phyloP scores from a whole-genome alignment of 2,888 invertebrate genomes.

The Byasa hedistus region DNA sequence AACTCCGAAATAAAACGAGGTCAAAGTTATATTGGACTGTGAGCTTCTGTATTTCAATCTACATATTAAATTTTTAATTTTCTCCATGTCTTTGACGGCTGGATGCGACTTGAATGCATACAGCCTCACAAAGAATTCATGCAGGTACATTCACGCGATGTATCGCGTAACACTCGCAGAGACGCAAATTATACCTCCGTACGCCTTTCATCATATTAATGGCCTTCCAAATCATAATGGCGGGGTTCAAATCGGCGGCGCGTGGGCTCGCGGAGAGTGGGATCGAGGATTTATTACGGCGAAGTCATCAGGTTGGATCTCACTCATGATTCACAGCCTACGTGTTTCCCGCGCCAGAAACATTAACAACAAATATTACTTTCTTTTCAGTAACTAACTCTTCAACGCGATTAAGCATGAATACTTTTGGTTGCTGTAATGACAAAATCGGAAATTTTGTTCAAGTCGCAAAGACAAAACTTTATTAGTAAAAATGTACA shows the following conservation, averaged over 20 bases:
- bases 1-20: no score
- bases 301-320: slow-evolving; percentile 18
- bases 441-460: no score
- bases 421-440: no score
- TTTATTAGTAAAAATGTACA: no score
- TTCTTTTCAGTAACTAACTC: background rate
- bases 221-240: slow-evolving; percentile 48
- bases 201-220: slow-evolving; percentile 45
- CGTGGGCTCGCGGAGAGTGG: slow-evolving; percentile 8
- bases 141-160: no score
- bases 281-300: slow-evolving; percentile 27
- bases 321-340: slow-evolving; percentile 16
- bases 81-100: background rate
- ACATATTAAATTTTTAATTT: slow-evolving; percentile 6
- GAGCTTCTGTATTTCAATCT: background rate
- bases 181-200: slow-evolving; percentile 33
- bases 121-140: no score
- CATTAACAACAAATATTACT: background rate
- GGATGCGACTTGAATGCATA: no score
- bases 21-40: no score
- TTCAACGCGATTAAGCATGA: no score
- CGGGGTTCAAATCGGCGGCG: slow-evolving; percentile 33
- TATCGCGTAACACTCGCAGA: no score
- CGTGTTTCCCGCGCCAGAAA: background rate
- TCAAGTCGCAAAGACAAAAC: no score